A percentile compares a stretch with the other conserved stretches of the same genome.
Evolutionary conservation across 2,888 invertebrate genomes (phyloP).

Genomic region (Mesoligia furuncula): DNA sequence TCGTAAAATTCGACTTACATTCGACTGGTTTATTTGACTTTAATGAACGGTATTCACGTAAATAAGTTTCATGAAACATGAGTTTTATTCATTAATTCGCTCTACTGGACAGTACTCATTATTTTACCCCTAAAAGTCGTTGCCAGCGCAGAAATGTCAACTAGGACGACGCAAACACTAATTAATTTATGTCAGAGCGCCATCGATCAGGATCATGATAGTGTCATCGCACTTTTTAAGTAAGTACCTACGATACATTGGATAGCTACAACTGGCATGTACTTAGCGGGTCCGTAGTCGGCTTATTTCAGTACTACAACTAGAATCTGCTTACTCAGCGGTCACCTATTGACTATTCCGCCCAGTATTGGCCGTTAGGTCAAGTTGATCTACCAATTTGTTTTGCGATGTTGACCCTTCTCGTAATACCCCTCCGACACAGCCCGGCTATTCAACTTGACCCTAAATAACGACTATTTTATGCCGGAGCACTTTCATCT

Average conservation of each 20-base stretch:
- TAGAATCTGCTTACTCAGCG: constrained; percentile 31
- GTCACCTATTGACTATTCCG: constrained; percentile 41
- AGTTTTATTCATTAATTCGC: constrained; percentile 35
- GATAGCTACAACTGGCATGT: neutral
- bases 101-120: constrained; percentile 26
- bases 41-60: constrained; percentile 8
- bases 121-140: constrained; percentile 37
- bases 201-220: constrained; percentile 19
- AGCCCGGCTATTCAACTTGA: constrained; percentile 43
- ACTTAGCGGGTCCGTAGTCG: neutral
- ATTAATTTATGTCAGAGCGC: constrained; percentile 29
- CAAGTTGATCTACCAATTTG: constrained; percentile 48
- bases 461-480: constrained; percentile 39
- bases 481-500: constrained; percentile 35
- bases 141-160: constrained; percentile 38
- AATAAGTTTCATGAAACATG: constrained; percentile 29
- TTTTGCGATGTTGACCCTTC: constrained; percentile 50
- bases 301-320: constrained; percentile 5
- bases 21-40: constrained; percentile 28
- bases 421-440: constrained; percentile 25
- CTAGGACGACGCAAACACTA: constrained; percentile 20
- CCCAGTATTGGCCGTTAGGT: constrained; percentile 51
- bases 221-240: neutral
- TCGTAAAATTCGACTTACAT: constrained; percentile 33
- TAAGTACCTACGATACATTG: neutral